Base-by-base conservation (phyloP, 1,140 invertebrate genomes). In the Lordiphosa collinella region DNA sequence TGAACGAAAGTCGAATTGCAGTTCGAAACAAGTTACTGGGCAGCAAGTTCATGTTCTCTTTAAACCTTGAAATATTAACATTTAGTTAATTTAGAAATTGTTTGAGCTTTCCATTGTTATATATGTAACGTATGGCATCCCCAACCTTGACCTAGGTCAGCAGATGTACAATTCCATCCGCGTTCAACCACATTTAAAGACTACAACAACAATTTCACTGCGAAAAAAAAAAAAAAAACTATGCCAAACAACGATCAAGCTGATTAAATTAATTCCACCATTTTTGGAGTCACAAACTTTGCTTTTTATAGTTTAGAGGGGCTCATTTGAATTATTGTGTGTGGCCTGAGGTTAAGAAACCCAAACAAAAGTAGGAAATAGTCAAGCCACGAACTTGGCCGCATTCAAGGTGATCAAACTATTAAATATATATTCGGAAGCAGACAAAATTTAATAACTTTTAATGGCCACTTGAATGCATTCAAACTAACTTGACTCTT, bases 291-390 rank as follows among this genome's bases (percentile, higher is more conserved):
- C 41, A 44, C 22, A 44, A 9, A 18, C 22, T 29, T 8, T 44
- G 22, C 41, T 22, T 31, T 44, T 44, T 29, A 44, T 44, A 44
- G 22, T 44, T 44, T 44, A 29, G 41, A 13, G 11, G 18, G 22
- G 11, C 41, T 12, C 25, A 44, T 44, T 44, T 44, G 22, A 44
- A 44, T 44, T 44, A 22, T 44, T 44, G n/a, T n/a, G n/a, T 13
- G 41, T 31, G 41, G 41, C 41, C 41, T 44, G 41, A 44, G 41
- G 41, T 44, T 44, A 44, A 44, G 7, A 44, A 44, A 44, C 41
- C 22, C 22, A n/a, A 41, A 40, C 10, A 11, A 25, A 38, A 16
- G 13, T 10, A 40, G 29, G 29, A 31, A 31, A 13, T 9, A 13
- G 41, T 13, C 9, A 25, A 44, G 29, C 22, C 41, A 44, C 22